phyloP scores from a whole-genome alignment of 1,140 invertebrate species.

The Cryptotermes secundus region DNA sequence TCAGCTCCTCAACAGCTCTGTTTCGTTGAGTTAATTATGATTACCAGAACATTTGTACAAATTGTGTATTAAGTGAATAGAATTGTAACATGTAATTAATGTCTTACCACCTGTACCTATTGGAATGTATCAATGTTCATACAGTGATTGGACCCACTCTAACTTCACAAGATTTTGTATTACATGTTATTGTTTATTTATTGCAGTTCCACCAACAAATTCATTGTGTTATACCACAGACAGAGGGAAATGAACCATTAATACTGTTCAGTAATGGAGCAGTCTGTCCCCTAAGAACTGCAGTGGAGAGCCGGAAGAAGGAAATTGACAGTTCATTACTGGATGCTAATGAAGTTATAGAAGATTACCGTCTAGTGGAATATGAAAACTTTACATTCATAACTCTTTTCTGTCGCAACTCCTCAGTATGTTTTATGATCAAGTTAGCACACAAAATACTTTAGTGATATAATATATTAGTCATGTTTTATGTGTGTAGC shows the following conservation, averaged over 20 bases:
- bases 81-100: too few species aligned
- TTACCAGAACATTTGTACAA: too few species aligned
- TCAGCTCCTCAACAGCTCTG: too few species aligned
- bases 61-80: too few species aligned
- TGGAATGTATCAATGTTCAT: too few species aligned
- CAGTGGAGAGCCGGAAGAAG: neutral
- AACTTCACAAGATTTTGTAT: too few species aligned
- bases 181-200: neutral
- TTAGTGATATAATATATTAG: neutral
- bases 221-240: conserved; percentile 21
- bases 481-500: neutral
- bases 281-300: neutral
- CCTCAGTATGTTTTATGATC: neutral
- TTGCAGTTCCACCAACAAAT: conserved; percentile 24
- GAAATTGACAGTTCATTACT: neutral
- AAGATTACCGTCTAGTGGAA: conserved; percentile 25
- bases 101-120: too few species aligned
- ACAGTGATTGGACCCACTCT: too few species aligned
- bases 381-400: neutral
- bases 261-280: conserved; percentile 24
- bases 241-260: neutral
- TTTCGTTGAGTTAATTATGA: too few species aligned
- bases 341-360: neutral
- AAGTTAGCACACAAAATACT: neutral
- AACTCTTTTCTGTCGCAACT: neutral